Base-by-base conservation (phyloP, 2,113 vertebrate species). In the Glaucomys volans region DNA sequence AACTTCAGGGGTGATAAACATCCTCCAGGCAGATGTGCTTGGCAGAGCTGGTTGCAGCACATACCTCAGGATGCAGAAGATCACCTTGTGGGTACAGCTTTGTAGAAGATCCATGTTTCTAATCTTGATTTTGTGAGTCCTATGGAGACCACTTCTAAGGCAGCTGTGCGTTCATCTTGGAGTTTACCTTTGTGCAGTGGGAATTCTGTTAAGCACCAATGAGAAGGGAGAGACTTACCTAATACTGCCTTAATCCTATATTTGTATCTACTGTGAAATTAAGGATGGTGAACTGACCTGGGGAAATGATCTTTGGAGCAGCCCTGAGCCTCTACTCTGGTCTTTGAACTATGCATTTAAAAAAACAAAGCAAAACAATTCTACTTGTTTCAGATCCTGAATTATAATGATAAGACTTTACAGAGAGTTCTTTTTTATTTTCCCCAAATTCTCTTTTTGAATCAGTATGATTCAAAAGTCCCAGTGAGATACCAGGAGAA, bases 341-440 rank as follows among this genome's bases (percentile, higher is more conserved):
- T 52, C 26, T 7, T 57, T 37, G 26, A 94, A 76, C 10, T 81
- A 3, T 59, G 26, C 14, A 42, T 92, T 85, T 54, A 50, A 40
- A 66, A 66, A 28, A 44, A 17, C 14, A 69, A 69, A 32, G 30
- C 5, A 69, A 44, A 64, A 76, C 26, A 84, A 9, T 71, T 22
- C 79, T 1, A 77, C 59, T 89, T 94, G 54, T 20, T 90, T 95
- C 14, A 88, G 44, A 91, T 11, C 8, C 80, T 85, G 69, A 95
- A 74, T 93, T 50, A 67, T 69, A 35, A 92, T 76, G 10, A 71
- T 90, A 64, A 24, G 37, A 64, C 30, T 83, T 88, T 40, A 72
- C 0, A 90, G 75, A 59, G 13, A 75, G 13, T 59, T 86, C 32
- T 71, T 10, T 59, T 40, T 93, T 54, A 54, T 57, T 47, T 9